These are phyloP conservation scores for Empidonax traillii DNA, from an alignment of 2,113 vertebrate genomes.

Conservation along the genomic window DNA sequence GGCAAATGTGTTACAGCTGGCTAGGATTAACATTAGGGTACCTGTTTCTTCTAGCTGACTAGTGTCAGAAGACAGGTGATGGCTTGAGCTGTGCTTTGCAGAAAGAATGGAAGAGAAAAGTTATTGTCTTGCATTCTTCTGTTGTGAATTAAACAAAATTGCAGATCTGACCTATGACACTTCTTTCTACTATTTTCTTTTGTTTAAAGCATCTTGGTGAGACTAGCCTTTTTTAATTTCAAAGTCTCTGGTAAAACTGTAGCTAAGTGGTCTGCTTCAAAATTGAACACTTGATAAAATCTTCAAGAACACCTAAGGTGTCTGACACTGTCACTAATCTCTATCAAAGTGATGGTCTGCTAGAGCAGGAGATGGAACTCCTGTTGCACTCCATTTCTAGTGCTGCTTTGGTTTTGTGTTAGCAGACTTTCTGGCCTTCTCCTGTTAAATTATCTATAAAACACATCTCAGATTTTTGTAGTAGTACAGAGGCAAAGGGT, in stretches of 20 bases:
- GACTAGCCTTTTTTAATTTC: not conserved
- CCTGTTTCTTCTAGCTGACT: conserved; percentile 20
- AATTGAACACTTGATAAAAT: conserved; percentile 41
- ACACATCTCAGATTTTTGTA: not conserved
- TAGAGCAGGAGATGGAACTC: not conserved
- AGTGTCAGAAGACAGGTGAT: not conserved
- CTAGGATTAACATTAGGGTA: conserved; percentile 13
- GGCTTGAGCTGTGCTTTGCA: not conserved
- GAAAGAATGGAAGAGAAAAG: not conserved
- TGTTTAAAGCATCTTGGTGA: conserved; percentile 1
- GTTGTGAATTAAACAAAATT: not conserved
- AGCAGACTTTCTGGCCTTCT: not conserved
- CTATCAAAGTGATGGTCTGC: not conserved
- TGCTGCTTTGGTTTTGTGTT: not conserved
- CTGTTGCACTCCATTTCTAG: not conserved
- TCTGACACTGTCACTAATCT: not conserved
- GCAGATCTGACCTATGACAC: not conserved
- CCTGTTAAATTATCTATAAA: not conserved
- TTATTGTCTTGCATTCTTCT: conserved; percentile 5
- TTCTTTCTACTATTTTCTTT: not conserved
- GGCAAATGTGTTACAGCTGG: conserved; percentile 55
- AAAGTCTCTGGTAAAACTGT: not conserved
- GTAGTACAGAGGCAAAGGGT: not conserved
- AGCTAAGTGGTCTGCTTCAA: not conserved
- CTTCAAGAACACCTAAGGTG: not conserved